Evolutionary conservation across 2,888 invertebrate genomes (phyloP), one percentile per base, ranked within the genome.

Genomic region (Yponomeuta malinellus): DNA sequence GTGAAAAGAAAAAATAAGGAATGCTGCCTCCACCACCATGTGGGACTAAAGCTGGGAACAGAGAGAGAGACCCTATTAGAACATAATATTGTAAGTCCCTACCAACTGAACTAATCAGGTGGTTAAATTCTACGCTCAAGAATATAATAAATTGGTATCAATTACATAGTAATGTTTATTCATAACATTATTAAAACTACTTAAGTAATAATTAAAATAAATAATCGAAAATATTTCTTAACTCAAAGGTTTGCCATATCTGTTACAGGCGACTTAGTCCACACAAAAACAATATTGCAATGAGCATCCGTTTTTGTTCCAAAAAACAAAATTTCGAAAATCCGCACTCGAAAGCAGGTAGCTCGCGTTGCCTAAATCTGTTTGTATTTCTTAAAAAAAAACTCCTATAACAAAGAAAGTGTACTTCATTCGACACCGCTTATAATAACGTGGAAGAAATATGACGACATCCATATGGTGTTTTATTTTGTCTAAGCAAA

Each of bases 211-310:
- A 37, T 4, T 37, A 37, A 37, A 37, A 37, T 2, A 37, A 37
- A 37, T 5, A 2, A 37, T 4, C 37, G 37, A 37, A 37, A 37
- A 37, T 37, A 37, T 37, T 37, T 1, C 6, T 1, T 43, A 43
- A 1, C 31, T 31, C 29, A 74, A 77, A 77, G 73, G 84, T 85
- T 85, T 73, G 48, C 70, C 48, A 83, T 73, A 79, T 72, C 87
- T 84, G 84, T 31, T 72, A 72, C 73, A 73, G 74, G 74, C 75
- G 79, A 81, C 78, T 77, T 72, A 43, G 63, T 23, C 63, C 72
- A 71, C 76, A 90, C 83, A 92, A 89, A 90, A 89, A 90, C 91
- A 89, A 90, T 90, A 90, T 90, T 90, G 90, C 85, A 91, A 92
- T 87, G 87, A 87, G 84, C 87, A 85, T 88, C 79, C 80, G 77